These are phyloP conservation scores for Diplodus sargus DNA, from an alignment of 2,797 vertebrate species.

Conservation along the genomic window DNA sequence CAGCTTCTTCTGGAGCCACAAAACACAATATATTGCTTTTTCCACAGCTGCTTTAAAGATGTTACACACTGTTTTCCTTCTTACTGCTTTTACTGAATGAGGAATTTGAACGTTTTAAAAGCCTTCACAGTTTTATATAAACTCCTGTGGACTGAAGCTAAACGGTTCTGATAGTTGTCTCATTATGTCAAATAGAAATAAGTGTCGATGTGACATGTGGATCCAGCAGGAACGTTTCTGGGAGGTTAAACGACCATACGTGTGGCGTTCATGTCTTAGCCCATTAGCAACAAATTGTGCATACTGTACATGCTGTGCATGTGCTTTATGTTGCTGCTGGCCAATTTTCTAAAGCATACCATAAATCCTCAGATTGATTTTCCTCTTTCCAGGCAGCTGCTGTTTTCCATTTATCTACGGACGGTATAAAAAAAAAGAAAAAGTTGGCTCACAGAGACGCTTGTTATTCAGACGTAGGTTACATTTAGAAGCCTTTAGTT, in stretches of 20 bases:
- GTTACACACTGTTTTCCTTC: conserved; percentile 3
- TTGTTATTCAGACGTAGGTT: conserved; percentile 6
- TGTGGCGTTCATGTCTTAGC: conserved; percentile 38
- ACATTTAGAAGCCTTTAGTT: neutral
- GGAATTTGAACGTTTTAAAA: neutral
- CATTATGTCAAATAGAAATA: too few relatives aligned
- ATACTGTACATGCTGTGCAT: conserved; percentile 41
- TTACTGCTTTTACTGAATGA: neutral
- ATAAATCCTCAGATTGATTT: conserved; percentile 58
- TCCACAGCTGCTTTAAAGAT: neutral
- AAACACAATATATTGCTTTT: too few relatives aligned
- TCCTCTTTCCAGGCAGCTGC: conserved; percentile 26
- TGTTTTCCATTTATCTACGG: conserved; percentile 44
- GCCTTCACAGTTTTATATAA: neutral
- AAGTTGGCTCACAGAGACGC: conserved; percentile 4
- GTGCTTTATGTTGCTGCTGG: conserved; percentile 38
- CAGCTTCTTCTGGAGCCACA: too few relatives aligned
- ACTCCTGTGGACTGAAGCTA: too few relatives aligned
- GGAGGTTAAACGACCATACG: conserved; percentile 21
- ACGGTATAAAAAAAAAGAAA: conserved; percentile 1
- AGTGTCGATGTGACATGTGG: neutral
- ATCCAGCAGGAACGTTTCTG: conserved; percentile 13
- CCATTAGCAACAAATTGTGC: conserved; percentile 58
- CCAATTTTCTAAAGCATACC: conserved; percentile 45
- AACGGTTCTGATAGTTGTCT: too few relatives aligned